phyloP scores from a whole-genome alignment of 2,888 invertebrate species.

The Ormyrus rosae region DNA sequence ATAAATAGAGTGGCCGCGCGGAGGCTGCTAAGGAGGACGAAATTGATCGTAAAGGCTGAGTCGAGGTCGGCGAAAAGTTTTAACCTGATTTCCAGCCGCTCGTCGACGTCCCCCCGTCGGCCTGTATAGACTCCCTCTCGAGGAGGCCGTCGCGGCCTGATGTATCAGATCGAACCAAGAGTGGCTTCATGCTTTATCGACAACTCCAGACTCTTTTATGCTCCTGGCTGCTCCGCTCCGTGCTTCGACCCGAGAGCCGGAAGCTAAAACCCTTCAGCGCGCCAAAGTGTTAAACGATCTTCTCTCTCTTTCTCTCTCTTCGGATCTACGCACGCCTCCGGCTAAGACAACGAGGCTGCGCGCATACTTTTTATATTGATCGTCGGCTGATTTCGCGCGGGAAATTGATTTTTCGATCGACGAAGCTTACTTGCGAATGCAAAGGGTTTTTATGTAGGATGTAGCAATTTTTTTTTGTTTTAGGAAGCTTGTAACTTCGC shows the following conservation, averaged over 20 bases:
- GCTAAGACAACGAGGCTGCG: no score
- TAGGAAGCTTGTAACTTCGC: no score
- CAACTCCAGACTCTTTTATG: conserved; percentile 34
- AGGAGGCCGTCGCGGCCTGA: conserved; percentile 12
- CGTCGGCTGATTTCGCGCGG: no score
- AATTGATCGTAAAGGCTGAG: conserved; percentile 40
- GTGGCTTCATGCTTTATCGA: conserved; percentile 58
- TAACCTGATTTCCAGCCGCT: conserved; percentile 51
- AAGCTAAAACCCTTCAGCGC: not conserved
- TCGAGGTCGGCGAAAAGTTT: conserved; percentile 54
- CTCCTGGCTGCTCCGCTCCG: not conserved
- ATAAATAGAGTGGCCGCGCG: conserved; percentile 24
- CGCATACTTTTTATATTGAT: no score
- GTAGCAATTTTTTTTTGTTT: no score
- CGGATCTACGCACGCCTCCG: not conserved
- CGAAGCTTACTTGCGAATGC: no score
- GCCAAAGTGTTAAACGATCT: conserved; percentile 48
- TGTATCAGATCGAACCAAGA: conserved; percentile 50
- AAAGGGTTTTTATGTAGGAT: no score
- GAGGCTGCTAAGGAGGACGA: not conserved
- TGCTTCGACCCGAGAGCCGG: not conserved
- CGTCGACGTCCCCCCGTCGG: conserved; percentile 4
- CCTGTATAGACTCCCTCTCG: conserved; percentile 3
- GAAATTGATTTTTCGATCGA: no score
- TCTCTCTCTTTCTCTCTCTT: not conserved